phyloP scores from a whole-genome alignment of 1,140 invertebrate genomes.

The Diuraphis noxia region DNA sequence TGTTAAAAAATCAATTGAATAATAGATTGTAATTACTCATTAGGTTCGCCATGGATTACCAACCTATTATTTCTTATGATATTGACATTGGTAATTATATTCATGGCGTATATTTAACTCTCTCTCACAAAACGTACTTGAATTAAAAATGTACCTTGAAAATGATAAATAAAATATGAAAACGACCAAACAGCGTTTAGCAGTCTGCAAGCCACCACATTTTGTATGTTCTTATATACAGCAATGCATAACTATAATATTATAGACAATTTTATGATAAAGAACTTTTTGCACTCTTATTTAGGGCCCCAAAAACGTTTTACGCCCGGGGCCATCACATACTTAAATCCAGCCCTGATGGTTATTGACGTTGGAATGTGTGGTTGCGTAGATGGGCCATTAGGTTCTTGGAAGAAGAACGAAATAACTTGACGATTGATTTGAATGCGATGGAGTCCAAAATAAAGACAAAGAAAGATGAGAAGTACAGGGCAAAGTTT shows the following conservation, averaged over 20 bases:
- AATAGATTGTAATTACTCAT: neutral
- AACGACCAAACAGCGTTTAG: neutral
- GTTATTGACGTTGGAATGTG: constrained; percentile 8
- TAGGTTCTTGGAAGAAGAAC: constrained; percentile 4
- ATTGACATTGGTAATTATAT: too few relatives aligned
- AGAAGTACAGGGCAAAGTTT: neutral
- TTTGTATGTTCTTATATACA: neutral
- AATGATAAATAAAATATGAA: neutral
- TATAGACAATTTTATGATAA: neutral
- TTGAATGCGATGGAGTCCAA: neutral
- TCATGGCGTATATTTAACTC: neutral
- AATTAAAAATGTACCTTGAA: neutral
- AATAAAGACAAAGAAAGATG: neutral
- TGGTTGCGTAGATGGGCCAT: constrained; percentile 24
- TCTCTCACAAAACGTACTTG: neutral
- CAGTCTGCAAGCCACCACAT: neutral
- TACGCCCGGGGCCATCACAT: neutral
- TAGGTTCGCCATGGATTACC: too few relatives aligned
- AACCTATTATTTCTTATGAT: neutral
- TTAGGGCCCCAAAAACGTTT: neutral
- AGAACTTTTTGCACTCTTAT: neutral
- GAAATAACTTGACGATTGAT: neutral
- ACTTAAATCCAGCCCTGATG: neutral
- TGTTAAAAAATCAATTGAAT: neutral
- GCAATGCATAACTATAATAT: neutral